A percentile compares a stretch with the other conserved stretches of the same genome.
Conservation (phyloP, 2,888 invertebrate genomes). For the Zygaena filipendulae region DNA sequence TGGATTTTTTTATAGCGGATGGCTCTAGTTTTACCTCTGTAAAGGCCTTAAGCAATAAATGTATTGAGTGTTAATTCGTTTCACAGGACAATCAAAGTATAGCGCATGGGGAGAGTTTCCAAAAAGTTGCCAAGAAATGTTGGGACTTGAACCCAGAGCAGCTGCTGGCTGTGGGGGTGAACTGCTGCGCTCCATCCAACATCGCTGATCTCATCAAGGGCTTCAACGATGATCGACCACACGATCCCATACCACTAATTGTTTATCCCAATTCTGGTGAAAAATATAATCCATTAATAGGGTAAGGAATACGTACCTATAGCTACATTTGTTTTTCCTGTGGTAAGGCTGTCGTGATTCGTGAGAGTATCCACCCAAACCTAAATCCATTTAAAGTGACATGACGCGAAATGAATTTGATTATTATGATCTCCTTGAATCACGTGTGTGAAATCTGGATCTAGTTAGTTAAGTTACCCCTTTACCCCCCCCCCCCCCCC, state of each 20-base stretch:
- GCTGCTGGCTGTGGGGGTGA: conserved; percentile 88
- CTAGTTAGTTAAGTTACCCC: too few relatives aligned
- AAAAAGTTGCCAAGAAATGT: conserved; percentile 76
- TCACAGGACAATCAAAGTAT: conserved; percentile 66
- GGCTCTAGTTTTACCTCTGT: too few relatives aligned
- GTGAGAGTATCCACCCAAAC: too few relatives aligned
- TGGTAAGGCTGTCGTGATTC: too few relatives aligned
- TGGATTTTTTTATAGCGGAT: too few relatives aligned
- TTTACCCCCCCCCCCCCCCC: too few relatives aligned
- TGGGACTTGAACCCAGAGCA: conserved; percentile 76
- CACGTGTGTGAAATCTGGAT: too few relatives aligned
- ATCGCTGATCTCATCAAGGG: conserved; percentile 49
- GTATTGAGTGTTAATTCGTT: too few relatives aligned
- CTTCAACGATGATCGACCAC: conserved; percentile 57
- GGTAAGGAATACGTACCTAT: conserved; percentile 49
- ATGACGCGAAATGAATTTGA: too few relatives aligned
- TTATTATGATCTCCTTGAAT: too few relatives aligned
- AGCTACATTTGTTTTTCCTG: conserved; percentile 3
- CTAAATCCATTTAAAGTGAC: too few relatives aligned
- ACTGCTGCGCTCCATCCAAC: conserved; percentile 76
- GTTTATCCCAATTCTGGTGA: conserved; percentile 96
- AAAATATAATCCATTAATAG: conserved; percentile 75
- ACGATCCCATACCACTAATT: conserved; percentile 76
- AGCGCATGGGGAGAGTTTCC: conserved; percentile 84
- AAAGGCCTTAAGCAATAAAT: too few relatives aligned